These are phyloP conservation scores for Sebastiscus albofasciatus DNA, from an alignment of 2,797 vertebrate genomes.

Conservation along the genomic window DNA sequence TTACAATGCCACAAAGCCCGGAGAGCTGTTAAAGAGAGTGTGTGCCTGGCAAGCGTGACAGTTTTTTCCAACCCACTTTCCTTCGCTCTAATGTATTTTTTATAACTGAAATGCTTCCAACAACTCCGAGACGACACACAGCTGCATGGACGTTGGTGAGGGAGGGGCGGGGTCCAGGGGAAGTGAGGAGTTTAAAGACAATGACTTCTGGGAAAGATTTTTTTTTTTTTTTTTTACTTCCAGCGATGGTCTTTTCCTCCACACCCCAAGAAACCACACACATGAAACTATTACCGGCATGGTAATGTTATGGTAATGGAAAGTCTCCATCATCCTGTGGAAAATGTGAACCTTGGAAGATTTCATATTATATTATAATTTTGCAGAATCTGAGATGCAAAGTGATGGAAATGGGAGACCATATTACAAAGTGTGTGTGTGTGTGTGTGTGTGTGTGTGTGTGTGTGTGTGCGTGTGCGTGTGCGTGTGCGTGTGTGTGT, in stretches of 20 bases:
- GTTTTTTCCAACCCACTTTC: constrained; percentile 43
- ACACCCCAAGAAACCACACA: constrained; percentile 50
- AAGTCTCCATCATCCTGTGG: constrained; percentile 61
- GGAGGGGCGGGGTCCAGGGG: constrained; percentile 12
- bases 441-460: constrained; percentile 10
- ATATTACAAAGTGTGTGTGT: constrained; percentile 11
- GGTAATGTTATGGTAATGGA: constrained; percentile 58
- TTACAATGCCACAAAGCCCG: constrained; percentile 32
- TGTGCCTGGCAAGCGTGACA: constrained; percentile 37
- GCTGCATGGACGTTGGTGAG: constrained; percentile 30
- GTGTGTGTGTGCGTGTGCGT: too few relatives aligned
- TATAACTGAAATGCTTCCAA: constrained; percentile 50
- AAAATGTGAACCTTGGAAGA: constrained; percentile 64
- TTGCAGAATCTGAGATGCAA: constrained; percentile 47
- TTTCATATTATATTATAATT: constrained; percentile 60
- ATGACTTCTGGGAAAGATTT: constrained; percentile 65
- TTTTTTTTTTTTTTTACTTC: constrained; percentile 54
- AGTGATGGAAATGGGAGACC: constrained; percentile 49
- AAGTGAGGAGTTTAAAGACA: constrained; percentile 54
- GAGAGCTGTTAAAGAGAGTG: constrained; percentile 43
- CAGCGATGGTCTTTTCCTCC: constrained; percentile 40
- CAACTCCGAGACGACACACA: constrained; percentile 25
- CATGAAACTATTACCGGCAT: constrained; percentile 15
- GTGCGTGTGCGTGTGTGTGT: background rate
- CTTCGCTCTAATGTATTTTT: constrained; percentile 51